Evolutionary conservation across 1,140 invertebrate species (phyloP).

Genomic region (Epicauta chinensis): DNA sequence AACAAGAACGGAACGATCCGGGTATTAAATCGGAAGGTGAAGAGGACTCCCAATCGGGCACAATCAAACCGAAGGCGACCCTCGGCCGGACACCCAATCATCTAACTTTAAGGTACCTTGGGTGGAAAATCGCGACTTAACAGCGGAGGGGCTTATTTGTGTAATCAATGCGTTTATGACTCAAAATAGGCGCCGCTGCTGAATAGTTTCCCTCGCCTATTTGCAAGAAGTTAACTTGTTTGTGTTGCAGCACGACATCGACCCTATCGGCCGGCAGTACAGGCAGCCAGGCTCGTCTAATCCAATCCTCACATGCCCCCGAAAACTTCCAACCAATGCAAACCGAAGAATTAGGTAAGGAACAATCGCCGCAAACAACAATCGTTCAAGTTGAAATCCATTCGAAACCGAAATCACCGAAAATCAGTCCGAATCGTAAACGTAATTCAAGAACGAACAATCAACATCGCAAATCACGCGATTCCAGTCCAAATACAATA

Average conservation of each 20-base stretch:
- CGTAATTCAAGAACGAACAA: constrained; percentile 20
- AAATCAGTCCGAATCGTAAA: constrained; percentile 23
- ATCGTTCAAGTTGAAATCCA: constrained; percentile 33
- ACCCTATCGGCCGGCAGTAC: constrained; percentile 90
- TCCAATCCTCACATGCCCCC: constrained; percentile 88
- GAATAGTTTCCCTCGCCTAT: no score
- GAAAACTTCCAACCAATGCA: constrained; percentile 79
- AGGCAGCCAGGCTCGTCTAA: constrained; percentile 85
- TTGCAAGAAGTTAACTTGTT: no score
- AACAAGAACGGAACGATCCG: constrained; percentile 56
- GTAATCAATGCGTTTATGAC: no score
- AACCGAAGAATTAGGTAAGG: constrained; percentile 82
- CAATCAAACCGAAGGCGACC: constrained; percentile 60
- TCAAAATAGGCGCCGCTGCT: no score
- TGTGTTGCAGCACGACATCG: constrained; percentile 73
- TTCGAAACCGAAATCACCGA: constrained; percentile 23
- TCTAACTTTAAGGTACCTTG: constrained; percentile 68
- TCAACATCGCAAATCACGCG: constrained; percentile 21
- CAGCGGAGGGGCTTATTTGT: no score
- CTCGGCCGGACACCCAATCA: constrained; percentile 86
- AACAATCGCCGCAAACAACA: constrained; percentile 38
- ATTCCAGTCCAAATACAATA: constrained; percentile 16
- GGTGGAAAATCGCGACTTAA: constrained; percentile 2
- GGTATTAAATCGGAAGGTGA: constrained; percentile 82
- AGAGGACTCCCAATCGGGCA: constrained; percentile 68